phyloP scores from a whole-genome alignment of 1,140 invertebrate species.

The Danaus melanippus region DNA sequence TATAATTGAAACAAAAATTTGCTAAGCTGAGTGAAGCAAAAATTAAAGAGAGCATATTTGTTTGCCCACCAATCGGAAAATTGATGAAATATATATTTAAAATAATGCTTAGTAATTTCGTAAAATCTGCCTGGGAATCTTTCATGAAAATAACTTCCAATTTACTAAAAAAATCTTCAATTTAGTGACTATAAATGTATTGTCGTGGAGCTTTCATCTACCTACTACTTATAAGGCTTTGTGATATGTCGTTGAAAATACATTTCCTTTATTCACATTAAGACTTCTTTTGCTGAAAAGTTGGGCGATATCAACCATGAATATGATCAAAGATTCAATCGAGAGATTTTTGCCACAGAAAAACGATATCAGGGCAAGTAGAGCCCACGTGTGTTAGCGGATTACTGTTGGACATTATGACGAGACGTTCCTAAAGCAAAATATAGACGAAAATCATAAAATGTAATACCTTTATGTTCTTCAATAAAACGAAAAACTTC shows the following conservation, averaged over 20 bases:
- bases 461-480: no score
- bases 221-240: slow-evolving; percentile 4
- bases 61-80: not conserved
- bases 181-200: not conserved
- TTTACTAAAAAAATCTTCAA: not conserved
- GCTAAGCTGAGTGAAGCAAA: not conserved
- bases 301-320: not conserved
- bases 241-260: not conserved
- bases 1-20: no score
- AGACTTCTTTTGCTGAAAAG: not conserved
- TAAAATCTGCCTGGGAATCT: slow-evolving; percentile 1
- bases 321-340: not conserved
- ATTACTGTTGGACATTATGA: slow-evolving; percentile 3
- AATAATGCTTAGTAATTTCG: not conserved
- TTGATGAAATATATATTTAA: not conserved
- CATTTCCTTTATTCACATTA: not conserved
- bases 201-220: slow-evolving; percentile 3
- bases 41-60: not conserved
- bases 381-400: slow-evolving; percentile 1
- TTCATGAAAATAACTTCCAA: not conserved
- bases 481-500: no score
- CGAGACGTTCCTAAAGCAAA: slow-evolving; percentile 4
- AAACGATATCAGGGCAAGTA: slow-evolving; percentile 1
- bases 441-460: slow-evolving; percentile 7
- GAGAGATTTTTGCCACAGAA: not conserved